Base-by-base conservation (phyloP, 1,140 invertebrate species). In the Temnothorax nylanderi region DNA sequence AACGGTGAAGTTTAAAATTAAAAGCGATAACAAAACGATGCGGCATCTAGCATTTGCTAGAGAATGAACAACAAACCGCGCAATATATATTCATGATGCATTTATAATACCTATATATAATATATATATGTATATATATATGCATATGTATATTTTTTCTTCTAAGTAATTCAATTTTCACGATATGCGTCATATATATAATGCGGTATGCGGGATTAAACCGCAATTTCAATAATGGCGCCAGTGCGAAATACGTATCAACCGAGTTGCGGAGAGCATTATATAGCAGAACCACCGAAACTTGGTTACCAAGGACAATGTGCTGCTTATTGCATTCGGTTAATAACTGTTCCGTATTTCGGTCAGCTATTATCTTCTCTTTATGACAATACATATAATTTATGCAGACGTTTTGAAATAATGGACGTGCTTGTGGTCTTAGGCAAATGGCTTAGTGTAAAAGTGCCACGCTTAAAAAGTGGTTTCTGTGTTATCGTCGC, bases 291-390 rank as follows among this genome's bases (percentile, higher is more conserved):
- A 84, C 80, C 56, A 67, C 49, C 11, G 47, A 81, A 84, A 84
- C 80, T 84, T 74, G 80, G 67, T 72, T 74, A 72, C 65, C 67
- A 82, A 82, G 80, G 60, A 82, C 80, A 82, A 82, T 82, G 67
- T 41, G n/a, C 54, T 82, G 80, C 80, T 84, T 84, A 84, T 74
- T 82, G 41, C 67, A 75, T 84, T 75, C 26, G 69, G n/a, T 84
- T 84, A 75, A 84, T 84, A 84, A 84, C 54, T 62, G 56, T 26
- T 75, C 6, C 7, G 54, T 60, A 84, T 60, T 84, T 84, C 54
- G 37, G 67, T 47, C 69, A 84, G 54, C 56, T 60, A 82, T 82
- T 82, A 82, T 60, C 67, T 75, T 8, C 69, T 21, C 37, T 71
- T 60, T 62, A 49, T 18, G 37, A 58, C 4, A n/a, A 21, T 44